Evolutionary conservation across 1,140 invertebrate species (phyloP), one percentile per base, ranked within the genome.

Genomic region (Magallana angulata): DNA sequence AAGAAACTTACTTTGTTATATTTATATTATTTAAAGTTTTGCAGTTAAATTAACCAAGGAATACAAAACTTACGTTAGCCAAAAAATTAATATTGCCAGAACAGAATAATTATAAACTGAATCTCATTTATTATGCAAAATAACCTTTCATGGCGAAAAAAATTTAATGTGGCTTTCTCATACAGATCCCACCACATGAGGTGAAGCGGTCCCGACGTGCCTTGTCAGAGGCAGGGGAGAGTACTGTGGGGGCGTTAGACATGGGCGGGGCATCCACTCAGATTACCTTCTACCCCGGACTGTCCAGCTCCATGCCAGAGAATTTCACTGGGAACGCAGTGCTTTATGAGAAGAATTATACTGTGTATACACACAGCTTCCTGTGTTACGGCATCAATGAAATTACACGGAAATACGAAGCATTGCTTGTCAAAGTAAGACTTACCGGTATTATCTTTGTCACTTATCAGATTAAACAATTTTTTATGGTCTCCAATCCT

Each of bases 191-290:
- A 71, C 68, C 71, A 4, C 11, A 36, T 58, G 64, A 57, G 2
- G 56, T 86, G 57, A 80, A 80, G n/a, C n/a, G 7, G 9, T 86
- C 85, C 11, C 56, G 85, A 11, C 68, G 9, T 36, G 80, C 36
- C 30, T 58, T 89, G 24, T 14, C 57, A 5, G 60, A 6, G 1
- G 36, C 59, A 7, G 89, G 76, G 36, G 87, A 88, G 12, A 64
- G 80, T 60, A 93, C 92, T 57, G 83, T 93, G 9, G 96, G 96
- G 7, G 94, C 95, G 7, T 85, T 96, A 62, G 96, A 96, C 91
- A 90, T 96, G 89, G 96, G 96, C 58, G 96, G 96, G 82, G 96
- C 96, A 1, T 96, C 96, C 4, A 95, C 96, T 9, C 96, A 96
- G 91, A 95, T 96, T 12, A 94, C 95, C 0, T 95, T 95, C 91